Conservation (phyloP, 1,140 invertebrate genomes). For the Panonychus citri region DNA sequence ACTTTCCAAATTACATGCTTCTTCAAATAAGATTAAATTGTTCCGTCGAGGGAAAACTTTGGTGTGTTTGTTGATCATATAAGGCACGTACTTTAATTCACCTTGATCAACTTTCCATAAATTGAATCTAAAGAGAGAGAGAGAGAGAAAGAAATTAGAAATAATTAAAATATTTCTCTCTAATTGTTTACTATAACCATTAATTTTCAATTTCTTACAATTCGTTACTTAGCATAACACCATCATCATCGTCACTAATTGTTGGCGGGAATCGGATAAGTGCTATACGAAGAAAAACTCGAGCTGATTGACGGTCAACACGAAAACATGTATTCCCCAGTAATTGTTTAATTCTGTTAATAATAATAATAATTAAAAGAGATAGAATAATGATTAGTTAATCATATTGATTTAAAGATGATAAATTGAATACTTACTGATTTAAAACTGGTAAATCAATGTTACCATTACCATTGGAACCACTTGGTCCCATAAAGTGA, state of each 20-base stretch:
- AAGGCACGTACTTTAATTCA: slow-evolving; percentile 25
- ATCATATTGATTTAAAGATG: not conserved
- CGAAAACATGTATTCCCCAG: slow-evolving; percentile 1
- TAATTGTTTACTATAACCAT: not conserved
- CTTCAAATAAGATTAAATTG: slow-evolving; percentile 22
- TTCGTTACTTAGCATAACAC: slow-evolving; percentile 8
- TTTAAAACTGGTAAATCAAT: not conserved
- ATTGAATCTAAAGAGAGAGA: slow-evolving; percentile 20
- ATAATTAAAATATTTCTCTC: slow-evolving; percentile 19
- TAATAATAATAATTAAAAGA: slow-evolving; percentile 1
- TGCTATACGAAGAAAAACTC: slow-evolving; percentile 19
- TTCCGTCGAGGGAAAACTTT: slow-evolving; percentile 24
- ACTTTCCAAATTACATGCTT: slow-evolving; percentile 18
- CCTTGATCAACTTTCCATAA: slow-evolving; percentile 28
- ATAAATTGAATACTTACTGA: not conserved
- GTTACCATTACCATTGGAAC: not conserved
- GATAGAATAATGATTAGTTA: no score
- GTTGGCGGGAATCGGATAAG: slow-evolving; percentile 26
- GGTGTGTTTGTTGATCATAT: slow-evolving; percentile 22
- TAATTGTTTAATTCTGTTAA: slow-evolving; percentile 3
- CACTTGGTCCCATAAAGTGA: not conserved
- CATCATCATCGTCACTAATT: slow-evolving; percentile 24
- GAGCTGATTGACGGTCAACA: not conserved
- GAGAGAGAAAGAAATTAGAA: not conserved
- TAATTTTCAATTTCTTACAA: slow-evolving; percentile 3